phyloP scores from a whole-genome alignment of 2,113 vertebrate genomes.

The Hippopotamus amphibius region DNA sequence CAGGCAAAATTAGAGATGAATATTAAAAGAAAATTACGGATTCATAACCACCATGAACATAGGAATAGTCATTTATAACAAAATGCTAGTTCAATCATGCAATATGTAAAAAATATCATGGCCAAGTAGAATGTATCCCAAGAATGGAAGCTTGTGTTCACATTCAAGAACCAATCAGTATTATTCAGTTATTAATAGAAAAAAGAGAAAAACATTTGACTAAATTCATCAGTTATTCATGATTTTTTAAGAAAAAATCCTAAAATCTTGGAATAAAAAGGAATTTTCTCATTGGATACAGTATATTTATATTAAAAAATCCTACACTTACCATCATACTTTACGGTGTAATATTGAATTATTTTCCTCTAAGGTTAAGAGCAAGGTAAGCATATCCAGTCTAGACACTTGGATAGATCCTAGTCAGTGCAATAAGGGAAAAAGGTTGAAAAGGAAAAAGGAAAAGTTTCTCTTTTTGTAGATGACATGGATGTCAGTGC shows the following conservation, averaged over 20 bases:
- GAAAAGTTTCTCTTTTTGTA: not conserved
- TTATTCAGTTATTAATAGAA: not conserved
- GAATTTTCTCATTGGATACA: not conserved
- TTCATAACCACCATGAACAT: not conserved
- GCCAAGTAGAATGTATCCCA: not conserved
- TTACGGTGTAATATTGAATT: not conserved
- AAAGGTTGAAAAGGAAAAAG: not conserved
- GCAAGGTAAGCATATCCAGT: not conserved
- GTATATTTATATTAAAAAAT: not conserved
- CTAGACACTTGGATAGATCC: not conserved
- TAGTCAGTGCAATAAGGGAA: not conserved
- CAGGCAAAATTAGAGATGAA: not conserved
- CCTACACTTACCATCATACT: not conserved
- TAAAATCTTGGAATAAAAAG: not conserved
- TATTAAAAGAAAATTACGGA: not conserved
- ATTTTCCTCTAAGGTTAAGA: not conserved
- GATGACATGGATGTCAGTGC: not conserved
- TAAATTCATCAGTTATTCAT: not conserved
- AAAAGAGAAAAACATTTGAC: not conserved
- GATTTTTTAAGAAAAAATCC: not conserved
- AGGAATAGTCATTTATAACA: not conserved
- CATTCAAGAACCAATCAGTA: not conserved
- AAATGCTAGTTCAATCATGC: not conserved
- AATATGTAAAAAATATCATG: not conserved
- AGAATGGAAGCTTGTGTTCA: not conserved